Base-by-base conservation (phyloP, 2,797 vertebrate genomes). In the Choloepus didactylus region DNA sequence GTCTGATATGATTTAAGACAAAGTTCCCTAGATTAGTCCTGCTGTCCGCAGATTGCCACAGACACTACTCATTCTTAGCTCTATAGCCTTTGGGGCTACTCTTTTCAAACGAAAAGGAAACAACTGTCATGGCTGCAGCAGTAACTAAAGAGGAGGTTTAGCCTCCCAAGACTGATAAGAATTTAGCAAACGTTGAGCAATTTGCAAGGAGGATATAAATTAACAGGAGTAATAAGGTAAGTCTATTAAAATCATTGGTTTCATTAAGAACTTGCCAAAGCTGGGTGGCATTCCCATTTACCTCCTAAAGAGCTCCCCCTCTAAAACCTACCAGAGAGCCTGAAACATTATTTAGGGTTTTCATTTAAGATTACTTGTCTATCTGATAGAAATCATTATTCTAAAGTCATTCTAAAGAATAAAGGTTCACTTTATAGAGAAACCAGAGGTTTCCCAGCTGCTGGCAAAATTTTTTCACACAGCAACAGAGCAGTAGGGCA, bases 171-270 rank as follows among this genome's bases (percentile, higher is more conserved):
- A 91, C 59, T 51, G 46, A 31, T 60, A 95, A 94, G 75, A 96
- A 90, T 94, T 76, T 75, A 95, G 62, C 92, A 77, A 96, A 96
- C 51, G 85, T 0, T 38, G 67, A 95, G 83, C 86, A 96, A 92
- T 70, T 86, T 89, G 72, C 91, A 96, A 95, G 70, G 84, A 96
- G 60, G 75, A 64, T 76, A 86, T 90, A 94, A 95, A 95, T 96
- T 96, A 96, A 60, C 27, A 73, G 54, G 73, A 96, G 38, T 93
- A 95, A 96, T 89, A 96, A 93, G 41, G 79, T 90, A 60, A 73
- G 73, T 91, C 95, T 97, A 95, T 90, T 95, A 96, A 97, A 96
- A 95, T 86, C 90, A 97, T 83, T 85, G 83, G 44, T 97, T 96
- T 95, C 94, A 93, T 79, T 93, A 97, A 97, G 84, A 97, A 97